Conservation (phyloP, 2,113 vertebrate genomes). For the Neodontobutis hainanensis region DNA sequence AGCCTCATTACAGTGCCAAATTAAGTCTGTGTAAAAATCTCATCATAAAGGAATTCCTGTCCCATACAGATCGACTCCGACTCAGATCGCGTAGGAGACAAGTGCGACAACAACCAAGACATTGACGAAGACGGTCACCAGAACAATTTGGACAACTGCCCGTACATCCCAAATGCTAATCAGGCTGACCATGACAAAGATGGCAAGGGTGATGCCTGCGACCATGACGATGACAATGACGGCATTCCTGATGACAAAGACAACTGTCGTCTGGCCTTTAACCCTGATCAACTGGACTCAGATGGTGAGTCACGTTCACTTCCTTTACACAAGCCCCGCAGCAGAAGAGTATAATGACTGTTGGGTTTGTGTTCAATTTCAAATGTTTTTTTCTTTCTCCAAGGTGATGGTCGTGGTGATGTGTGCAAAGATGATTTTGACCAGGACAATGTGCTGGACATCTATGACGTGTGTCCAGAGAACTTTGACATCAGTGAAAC, state of each 20-base stretch:
- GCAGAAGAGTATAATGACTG: not conserved
- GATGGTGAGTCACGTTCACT: slow-evolving; percentile 84
- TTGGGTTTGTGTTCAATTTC: slow-evolving; percentile 1
- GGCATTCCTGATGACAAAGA: slow-evolving; percentile 97
- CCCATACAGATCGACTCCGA: slow-evolving; percentile 88
- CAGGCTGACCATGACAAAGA: slow-evolving; percentile 98
- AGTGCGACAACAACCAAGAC: slow-evolving; percentile 97
- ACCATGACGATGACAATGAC: slow-evolving; percentile 99
- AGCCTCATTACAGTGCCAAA: slow-evolving; percentile 19
- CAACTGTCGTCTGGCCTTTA: slow-evolving; percentile 91
- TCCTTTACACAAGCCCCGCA: not conserved
- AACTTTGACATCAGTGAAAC: slow-evolving; percentile 96
- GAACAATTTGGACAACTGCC: slow-evolving; percentile 99
- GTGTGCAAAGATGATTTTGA: slow-evolving; percentile 97
- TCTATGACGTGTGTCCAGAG: slow-evolving; percentile 96
- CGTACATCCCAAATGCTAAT: slow-evolving; percentile 97
- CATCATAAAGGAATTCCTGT: slow-evolving; percentile 57
- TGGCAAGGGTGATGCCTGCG: slow-evolving; percentile 96
- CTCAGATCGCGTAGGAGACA: slow-evolving; percentile 93
- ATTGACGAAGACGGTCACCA: slow-evolving; percentile 99
- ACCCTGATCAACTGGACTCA: slow-evolving; percentile 93
- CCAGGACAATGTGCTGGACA: slow-evolving; percentile 90
- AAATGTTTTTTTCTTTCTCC: not conserved
- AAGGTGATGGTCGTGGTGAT: slow-evolving; percentile 95
- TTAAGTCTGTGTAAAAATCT: slow-evolving; percentile 26